Evolutionary conservation across 2,797 vertebrate genomes (phyloP), one percentile per base, ranked within the genome.

Genomic region (Sciurus carolinensis): DNA sequence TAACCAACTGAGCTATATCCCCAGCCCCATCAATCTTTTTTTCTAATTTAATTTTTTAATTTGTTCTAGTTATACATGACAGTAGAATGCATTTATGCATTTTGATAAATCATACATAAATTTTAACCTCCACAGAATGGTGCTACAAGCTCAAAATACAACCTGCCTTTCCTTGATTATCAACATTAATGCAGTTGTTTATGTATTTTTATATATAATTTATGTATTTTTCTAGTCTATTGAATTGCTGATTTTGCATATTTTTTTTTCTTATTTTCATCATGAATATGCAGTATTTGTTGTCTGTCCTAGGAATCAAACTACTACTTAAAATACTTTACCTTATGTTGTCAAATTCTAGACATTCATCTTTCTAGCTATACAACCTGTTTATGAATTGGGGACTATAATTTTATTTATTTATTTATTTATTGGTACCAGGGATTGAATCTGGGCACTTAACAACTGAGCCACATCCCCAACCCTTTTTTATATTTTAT

Each of bases 271-370:
- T 57, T 69, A 39, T 30, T 94, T 92, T 92, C 33, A 42, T 72
- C 28, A 11, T 90, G 24, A 93, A 54, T 50, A 28, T 76, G 6
- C 8, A 67, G 24, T n/a, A 73, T 50, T 93, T 64, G 20, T 6
- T 82, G 79, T 18, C 47, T 67, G 57, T 33, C 33, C 18, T 64
- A 67, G 33, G 73, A 83, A 62, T 15, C 15, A 90, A 71, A 42
- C 47, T 67, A 28, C 36, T 9, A 62, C n/a, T 84, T 90, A 75
- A 77, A 96, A 84, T 54, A 17, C 42, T 90, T 85, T 79, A 62
- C 59, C 57, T 87, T 69, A 52, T 33, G 18, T 33, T 59, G 15
- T 66, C 28, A 36, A 30, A 42, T 88, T 82, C n/a, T 91, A 72
- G 7, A 24, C 71, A 90, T 36, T 81, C 33, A 44, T 62, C 67